These are phyloP conservation scores for Bombus fervidus DNA, from an alignment of 1,140 invertebrate genomes.

Conservation along the genomic window DNA sequence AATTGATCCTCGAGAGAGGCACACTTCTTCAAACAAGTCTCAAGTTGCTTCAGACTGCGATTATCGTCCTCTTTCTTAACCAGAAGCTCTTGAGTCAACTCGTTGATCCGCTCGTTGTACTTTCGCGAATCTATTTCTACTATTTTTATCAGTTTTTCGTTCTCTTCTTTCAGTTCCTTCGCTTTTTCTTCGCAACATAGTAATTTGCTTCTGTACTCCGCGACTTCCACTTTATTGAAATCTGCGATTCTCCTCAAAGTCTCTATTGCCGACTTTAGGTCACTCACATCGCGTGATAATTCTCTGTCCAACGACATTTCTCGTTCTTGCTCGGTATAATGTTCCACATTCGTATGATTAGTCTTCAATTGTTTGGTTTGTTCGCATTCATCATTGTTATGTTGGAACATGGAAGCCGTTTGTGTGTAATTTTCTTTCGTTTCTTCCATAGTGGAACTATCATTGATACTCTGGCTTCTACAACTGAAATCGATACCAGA, in stretches of 20 bases:
- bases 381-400: neutral
- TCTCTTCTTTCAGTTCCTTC: neutral
- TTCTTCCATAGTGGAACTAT: neutral
- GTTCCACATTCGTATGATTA: no score
- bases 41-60: neutral
- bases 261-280: neutral
- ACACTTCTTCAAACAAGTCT: constrained; percentile 52
- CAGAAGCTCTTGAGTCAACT: neutral
- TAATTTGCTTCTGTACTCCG: neutral
- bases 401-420: neutral
- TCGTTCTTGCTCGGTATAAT: constrained; percentile 13
- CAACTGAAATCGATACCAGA: constrained; percentile 64
- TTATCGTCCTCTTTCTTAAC: neutral
- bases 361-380: no score
- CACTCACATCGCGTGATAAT: neutral
- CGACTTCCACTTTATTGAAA: neutral
- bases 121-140: neutral
- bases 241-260: neutral
- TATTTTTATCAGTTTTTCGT: neutral
- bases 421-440: constrained; percentile 45
- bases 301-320: neutral
- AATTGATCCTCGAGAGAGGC: constrained; percentile 62
- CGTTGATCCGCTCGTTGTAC: neutral
- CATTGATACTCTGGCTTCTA: constrained; percentile 25
- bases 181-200: neutral